Base-by-base conservation (phyloP, 2,113 vertebrate genomes). In the Spheniscus mendiculus region DNA sequence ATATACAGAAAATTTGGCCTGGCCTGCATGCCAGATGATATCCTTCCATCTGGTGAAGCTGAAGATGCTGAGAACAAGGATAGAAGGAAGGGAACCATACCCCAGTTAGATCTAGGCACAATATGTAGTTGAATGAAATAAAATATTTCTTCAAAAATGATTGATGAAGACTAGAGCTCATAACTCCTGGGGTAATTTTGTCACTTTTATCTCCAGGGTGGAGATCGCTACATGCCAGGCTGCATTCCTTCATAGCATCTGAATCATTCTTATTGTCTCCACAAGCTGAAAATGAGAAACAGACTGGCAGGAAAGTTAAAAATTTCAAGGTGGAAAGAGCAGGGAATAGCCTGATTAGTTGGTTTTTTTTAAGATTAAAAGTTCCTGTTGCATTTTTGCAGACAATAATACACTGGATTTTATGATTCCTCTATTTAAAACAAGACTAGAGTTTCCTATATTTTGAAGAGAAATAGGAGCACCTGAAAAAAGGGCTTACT, bases 221-320 rank as follows among this genome's bases (percentile, higher is more conserved):
- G 81, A 93, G 73, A 58, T 90, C 90, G 23, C 90, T 98, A 94
- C 82, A 69, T 93, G 93, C 85, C 80, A 96, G 90, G 70, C 93
- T 96, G 86, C 91, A 93, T 94, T 96, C 96, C 89, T 97, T 96
- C 84, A 73, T 96, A 96, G 91, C 94, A 92, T 93, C 86, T 96
- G 97, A 98, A 96, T 95, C 77, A 95, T 94, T 95, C 96, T 95
- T 95, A 93, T 87, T 96, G 91, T 95, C 93, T 97, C 76, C 94
- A 96, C 90, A 96, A 95, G 84, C 85, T 97, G 93, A 93, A 97
- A 97, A 97, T 97, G 95, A 97, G 93, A 97, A 97, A 80, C 80
- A 87, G 94, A 73, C 97, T 97, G 93, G 70, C 65, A 97, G 91
- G 74, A 83, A 97, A 97, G 88, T 78, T 95, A 92, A 92, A 77